A percentile compares a stretch with the other conserved stretches of the same genome.
phyloP scores from a whole-genome alignment of 2,113 vertebrate species.

The Scomber colias region DNA sequence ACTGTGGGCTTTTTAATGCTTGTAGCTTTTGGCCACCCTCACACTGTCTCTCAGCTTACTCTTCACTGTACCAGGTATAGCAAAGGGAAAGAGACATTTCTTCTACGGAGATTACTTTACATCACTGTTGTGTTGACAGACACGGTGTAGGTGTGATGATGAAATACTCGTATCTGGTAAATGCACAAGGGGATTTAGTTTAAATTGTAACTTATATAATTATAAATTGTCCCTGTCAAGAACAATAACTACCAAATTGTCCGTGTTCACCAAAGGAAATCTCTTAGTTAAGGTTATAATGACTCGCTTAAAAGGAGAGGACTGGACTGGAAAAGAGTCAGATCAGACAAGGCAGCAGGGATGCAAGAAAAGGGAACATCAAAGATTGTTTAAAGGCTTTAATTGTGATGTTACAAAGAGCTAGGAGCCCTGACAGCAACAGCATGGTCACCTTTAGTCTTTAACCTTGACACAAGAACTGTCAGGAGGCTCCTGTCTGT shows the following conservation, averaged over 20 bases:
- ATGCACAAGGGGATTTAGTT: constrained; percentile 50
- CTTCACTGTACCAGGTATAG: constrained; percentile 48
- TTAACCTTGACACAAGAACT: constrained; percentile 49
- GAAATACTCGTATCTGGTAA: constrained; percentile 25
- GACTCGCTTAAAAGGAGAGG: constrained; percentile 36
- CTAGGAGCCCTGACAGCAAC: constrained; percentile 27
- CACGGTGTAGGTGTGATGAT: neutral
- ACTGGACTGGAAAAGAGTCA: constrained; percentile 27
- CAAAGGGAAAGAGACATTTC: constrained; percentile 3
- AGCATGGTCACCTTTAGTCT: constrained; percentile 40
- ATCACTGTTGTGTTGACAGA: constrained; percentile 34
- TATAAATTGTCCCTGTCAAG: constrained; percentile 33
- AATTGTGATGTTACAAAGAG: constrained; percentile 16
- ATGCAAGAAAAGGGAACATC: constrained; percentile 43
- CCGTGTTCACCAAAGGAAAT: constrained; percentile 49
- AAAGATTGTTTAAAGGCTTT: constrained; percentile 23
- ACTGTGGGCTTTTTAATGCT: constrained; percentile 49
- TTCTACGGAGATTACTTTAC: constrained; percentile 55
- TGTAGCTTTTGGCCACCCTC: constrained; percentile 47
- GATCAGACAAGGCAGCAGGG: constrained; percentile 37
- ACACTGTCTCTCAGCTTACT: constrained; percentile 56
- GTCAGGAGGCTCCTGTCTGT: constrained; percentile 32
- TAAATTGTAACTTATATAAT: constrained; percentile 26
- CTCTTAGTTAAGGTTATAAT: constrained; percentile 60
- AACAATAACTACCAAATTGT: constrained; percentile 39